Evolutionary conservation across 2,797 vertebrate genomes (phyloP), one percentile per base, ranked within the genome.

Genomic region (Rhabdomys pumilio): DNA sequence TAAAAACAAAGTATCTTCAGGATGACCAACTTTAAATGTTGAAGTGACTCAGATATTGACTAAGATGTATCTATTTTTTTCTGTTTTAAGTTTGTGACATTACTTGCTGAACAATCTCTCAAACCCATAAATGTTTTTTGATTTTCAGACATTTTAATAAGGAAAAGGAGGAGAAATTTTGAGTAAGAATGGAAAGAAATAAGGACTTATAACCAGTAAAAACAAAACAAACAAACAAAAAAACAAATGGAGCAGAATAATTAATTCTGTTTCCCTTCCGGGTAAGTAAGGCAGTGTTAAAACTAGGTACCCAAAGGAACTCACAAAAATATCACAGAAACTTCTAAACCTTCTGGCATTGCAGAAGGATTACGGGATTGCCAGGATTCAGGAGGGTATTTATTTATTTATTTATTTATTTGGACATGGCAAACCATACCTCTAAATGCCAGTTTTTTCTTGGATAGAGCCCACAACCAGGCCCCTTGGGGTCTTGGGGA

Each of bases 401-500:
- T 63, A 26, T 11, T 61, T 61, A 24, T 61, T n/a, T 6, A 31
- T 31, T 94, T 69, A 47, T 11, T 38, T 38, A 38, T 38, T 38
- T 38, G 75, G 38, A 73, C 7, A 47, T 22, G 53, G n/a, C 57
- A 72, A 89, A 50, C 79, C 67, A 92, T 86, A 38, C 13, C 41
- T 83, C n/a, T 79, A 92, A 95, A 95, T 95, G 10, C 69, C 24
- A 80, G 1, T 38, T 38, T 31, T 95, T 44, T 22, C 47, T n/a
- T 6, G 69, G 92, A 73, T 47, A 22, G 0, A 50, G 50, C 65
- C 20, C 41, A 90, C 6, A 84, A 53, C 82, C 77, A 89, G 87
- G n/a, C 86, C 81, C 61, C 44, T 65, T 34, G 24, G 34, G 59
- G 53, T 95, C 75, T 86, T 90, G 95, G 93, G 91, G 85, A 97